Base-by-base conservation (phyloP, 1,140 invertebrate species). In the Panulirus ornatus region DNA sequence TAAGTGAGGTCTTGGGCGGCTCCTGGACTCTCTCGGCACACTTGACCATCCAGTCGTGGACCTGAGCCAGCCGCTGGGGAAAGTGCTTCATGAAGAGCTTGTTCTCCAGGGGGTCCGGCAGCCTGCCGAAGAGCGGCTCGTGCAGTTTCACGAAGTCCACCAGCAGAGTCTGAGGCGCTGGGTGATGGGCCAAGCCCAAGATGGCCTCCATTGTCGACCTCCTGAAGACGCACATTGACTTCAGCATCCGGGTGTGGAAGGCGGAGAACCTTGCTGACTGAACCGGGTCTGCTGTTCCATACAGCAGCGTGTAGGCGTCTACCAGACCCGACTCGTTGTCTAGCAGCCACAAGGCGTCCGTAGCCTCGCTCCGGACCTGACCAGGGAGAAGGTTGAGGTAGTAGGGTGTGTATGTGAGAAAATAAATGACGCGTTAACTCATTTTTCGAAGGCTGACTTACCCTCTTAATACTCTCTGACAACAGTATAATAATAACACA, bases 321-420 rank as follows among this genome's bases (percentile, higher is more conserved):
- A 94, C 78, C 9, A 94, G 91, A 3, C 94, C 94, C 82, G 94
- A 94, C 84, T 94, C 94, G 85, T 94, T 94, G 92, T 94, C 94
- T 34, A 94, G 94, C 9, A 94, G 91, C 94, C 94, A 94, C 1
- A 94, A 86, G 47, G 93, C 93, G 1, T 92, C 92, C 0, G 92
- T 93, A 40, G 89, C 90, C 58, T 91, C 91, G 5, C 93, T 93
- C 71, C 92, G 92, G 1, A 87, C 85, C 85, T 87, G 47, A 0
- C 1, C 16, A 1, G 34, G 71, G 36, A 11, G 27, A 0, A 42
- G 73, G 19, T 70, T 22, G 19, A 58, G 16, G 19, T 58, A 22
- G 54, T 58, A 22, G 19, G 11, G 54, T 19, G 54, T 47, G 14
- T 47, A 5, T 6, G 5, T 47, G 5, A 6, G 14, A 6, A 47